Evolutionary conservation across 2,113 vertebrate species (phyloP).

Genomic region (Tychaedon coryphoeus): DNA sequence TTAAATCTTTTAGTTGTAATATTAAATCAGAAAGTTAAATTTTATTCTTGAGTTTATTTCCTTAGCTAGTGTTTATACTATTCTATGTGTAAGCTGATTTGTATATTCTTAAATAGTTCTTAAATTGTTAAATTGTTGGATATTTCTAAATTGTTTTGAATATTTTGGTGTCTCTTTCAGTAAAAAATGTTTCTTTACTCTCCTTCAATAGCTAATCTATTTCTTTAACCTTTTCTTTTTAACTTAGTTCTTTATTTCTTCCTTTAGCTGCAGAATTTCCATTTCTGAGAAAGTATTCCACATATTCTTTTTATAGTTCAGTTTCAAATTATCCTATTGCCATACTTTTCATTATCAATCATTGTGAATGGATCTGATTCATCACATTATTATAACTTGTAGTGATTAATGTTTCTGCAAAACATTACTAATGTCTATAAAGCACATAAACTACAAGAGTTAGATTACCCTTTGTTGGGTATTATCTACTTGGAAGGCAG

Average conservation of each 20-base stretch:
- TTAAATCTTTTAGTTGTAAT: background rate
- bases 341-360: background rate
- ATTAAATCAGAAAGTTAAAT: background rate
- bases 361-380: background rate
- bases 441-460: background rate
- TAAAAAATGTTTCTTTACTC: background rate
- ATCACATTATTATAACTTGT: background rate
- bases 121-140: background rate
- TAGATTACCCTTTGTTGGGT: background rate
- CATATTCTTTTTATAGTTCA: background rate
- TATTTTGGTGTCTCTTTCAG: background rate
- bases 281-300: background rate
- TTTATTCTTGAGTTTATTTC: background rate
- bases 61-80: background rate
- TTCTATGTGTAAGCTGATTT: background rate
- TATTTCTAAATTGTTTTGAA: background rate
- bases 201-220: background rate
- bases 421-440: background rate
- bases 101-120: background rate
- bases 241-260: background rate
- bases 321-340: background rate
- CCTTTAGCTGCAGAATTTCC: accelerated
- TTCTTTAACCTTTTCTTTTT: background rate
- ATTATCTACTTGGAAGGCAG: background rate
- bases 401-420: background rate